Conservation (phyloP, 2,113 vertebrate species). For the Synodontis membranacea region DNA sequence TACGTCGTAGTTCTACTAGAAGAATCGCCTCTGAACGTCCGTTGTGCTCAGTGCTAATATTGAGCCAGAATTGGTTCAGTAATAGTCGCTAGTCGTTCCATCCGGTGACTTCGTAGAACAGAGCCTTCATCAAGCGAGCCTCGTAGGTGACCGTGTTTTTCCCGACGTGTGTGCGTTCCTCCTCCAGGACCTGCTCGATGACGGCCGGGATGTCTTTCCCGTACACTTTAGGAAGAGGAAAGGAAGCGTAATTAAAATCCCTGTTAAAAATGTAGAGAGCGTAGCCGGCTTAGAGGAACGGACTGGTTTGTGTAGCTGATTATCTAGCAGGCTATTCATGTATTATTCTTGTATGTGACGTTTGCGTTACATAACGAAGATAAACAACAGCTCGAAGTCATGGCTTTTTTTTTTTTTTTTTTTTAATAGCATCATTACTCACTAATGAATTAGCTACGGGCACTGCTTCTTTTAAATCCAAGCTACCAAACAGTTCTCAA, state of each 20-base stretch:
- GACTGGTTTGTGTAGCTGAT: neutral
- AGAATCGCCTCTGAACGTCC: neutral
- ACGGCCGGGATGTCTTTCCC: conserved; percentile 85
- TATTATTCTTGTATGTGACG: neutral
- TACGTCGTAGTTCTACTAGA: neutral
- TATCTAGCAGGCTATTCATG: neutral
- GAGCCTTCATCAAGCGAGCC: conserved; percentile 84
- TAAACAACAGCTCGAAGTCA: neutral
- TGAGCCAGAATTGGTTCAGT: neutral
- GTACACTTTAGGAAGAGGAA: conserved; percentile 64
- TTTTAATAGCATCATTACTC: neutral
- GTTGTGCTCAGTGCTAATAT: neutral
- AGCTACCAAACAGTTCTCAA: neutral
- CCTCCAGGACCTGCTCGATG: conserved; percentile 90
- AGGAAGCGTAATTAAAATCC: conserved; percentile 35
- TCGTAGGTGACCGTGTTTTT: conserved; percentile 95
- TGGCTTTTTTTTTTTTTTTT: no score
- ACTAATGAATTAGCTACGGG: neutral
- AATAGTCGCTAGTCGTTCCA: conserved; percentile 75
- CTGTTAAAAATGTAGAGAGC: neutral
- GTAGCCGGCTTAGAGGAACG: neutral
- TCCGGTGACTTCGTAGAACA: conserved; percentile 87
- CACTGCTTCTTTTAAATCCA: neutral
- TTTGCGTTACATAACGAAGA: neutral
- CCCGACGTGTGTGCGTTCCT: conserved; percentile 82